Base-by-base conservation (phyloP, 2,797 vertebrate species). In the Mustela erminea region DNA sequence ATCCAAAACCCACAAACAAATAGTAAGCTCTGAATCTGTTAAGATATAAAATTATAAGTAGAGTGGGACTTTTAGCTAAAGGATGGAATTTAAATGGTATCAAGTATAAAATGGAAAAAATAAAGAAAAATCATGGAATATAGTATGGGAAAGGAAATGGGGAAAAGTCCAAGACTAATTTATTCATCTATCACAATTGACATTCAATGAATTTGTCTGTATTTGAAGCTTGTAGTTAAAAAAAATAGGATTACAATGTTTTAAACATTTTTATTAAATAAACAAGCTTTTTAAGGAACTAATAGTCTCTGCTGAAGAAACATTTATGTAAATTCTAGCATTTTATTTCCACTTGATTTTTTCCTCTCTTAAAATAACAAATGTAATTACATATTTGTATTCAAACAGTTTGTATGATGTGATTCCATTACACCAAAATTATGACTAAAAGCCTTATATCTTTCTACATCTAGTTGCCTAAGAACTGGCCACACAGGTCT, bases 221-320 rank as follows among this genome's bases (percentile, higher is more conserved):
- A 78, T 77, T 75, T 96, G 29, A 35, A 87, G n/a, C 7, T 41
- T 93, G 2, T 27, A 56, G 23, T 84, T 87, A 74, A 95, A 92
- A 94, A 49, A 49, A 66, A 38, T 23, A 38, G 15, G 7, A 54
- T 52, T 80, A 68, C 1, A 87, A 78, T 0, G 10, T 56, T 93
- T 77, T 56, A 77, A 87, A 23, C 17, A 56, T 95, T 84, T 89
- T 90, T n/a, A 77, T 64, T 94, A 56, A 90, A 81, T 80, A 91
- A 80, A 1, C n/a, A 46, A 74, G 3, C 18, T 62, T 29, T 88
- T 90, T 81, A 41, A 85, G 52, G 6, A 85, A 85, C 11, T 70
- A 82, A 66, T 68, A 68, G 1, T 84, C 13, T 25, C 21, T 32
- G 1, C 12, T 78, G 17, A 68, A 66, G 60, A 95, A 75, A 35